A percentile compares a stretch with the other conserved stretches of the same genome.
Conservation (phyloP, 2,797 vertebrate species). For the Macropodus opercularis region DNA sequence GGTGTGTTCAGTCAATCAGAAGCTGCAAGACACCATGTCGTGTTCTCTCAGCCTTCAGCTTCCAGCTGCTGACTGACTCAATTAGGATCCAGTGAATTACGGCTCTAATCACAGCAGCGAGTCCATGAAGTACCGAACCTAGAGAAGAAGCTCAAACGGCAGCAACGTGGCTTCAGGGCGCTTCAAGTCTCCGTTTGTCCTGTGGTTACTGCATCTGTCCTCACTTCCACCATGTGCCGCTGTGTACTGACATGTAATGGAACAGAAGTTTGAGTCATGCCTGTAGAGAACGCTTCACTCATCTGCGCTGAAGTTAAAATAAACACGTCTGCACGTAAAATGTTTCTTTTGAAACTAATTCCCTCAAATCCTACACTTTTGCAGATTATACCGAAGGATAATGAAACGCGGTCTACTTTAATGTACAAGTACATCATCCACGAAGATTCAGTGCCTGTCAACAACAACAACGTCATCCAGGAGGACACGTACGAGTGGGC, state of each 20-base stretch:
- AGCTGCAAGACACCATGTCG: too few relatives aligned
- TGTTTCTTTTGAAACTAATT: neutral
- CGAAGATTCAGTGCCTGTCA: slow-evolving; percentile 93
- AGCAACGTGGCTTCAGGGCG: neutral
- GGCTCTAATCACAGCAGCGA: too few relatives aligned
- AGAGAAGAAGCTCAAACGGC: neutral
- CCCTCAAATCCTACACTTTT: neutral
- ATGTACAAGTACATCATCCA: slow-evolving; percentile 97
- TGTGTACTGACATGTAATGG: neutral
- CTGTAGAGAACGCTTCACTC: neutral
- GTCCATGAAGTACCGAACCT: too few relatives aligned
- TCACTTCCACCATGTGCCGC: neutral
- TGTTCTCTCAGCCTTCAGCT: too few relatives aligned
- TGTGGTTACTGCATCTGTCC: too few relatives aligned
- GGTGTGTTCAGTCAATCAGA: too few relatives aligned
- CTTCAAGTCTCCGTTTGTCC: neutral
- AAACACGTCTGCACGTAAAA: neutral
- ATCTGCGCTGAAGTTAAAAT: too few relatives aligned
- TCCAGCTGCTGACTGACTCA: too few relatives aligned
- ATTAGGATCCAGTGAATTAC: too few relatives aligned
- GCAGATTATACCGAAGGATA: slow-evolving; percentile 94
- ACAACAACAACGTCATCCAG: slow-evolving; percentile 96
- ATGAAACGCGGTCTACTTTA: slow-evolving; percentile 90
- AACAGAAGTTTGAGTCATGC: neutral
- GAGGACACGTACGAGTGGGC: slow-evolving; percentile 96